Evolutionary conservation across 2,113 vertebrate species (phyloP).

Genomic region (Pipra filicauda): DNA sequence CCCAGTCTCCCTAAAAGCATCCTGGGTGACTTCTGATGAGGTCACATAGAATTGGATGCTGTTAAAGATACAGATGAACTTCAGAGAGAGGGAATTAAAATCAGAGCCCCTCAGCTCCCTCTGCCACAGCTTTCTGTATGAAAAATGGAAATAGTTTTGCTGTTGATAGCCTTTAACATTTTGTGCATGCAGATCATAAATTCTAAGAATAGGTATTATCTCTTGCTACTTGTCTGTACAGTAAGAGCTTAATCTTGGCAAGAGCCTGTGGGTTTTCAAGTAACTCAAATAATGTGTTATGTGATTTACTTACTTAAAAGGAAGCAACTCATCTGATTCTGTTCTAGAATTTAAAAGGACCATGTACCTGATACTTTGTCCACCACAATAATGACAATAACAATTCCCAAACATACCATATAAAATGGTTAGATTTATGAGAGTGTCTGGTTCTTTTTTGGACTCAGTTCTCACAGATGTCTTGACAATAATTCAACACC

Average conservation of each 20-base stretch:
- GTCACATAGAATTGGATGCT: background rate
- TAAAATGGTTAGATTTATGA: conserved; percentile 4
- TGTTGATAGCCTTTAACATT: conserved; percentile 10
- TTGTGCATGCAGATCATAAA: conserved; percentile 15
- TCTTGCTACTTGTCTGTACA: background rate
- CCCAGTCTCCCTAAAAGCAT: background rate
- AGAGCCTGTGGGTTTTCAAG: background rate
- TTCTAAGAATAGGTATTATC: conserved; percentile 18
- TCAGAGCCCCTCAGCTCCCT: background rate
- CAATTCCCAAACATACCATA: background rate
- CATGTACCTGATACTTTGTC: background rate
- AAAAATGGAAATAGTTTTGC: conserved; percentile 1
- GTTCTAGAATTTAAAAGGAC: background rate
- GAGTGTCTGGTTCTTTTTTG: background rate
- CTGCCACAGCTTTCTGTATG: background rate
- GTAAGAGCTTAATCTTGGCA: conserved; percentile 1
- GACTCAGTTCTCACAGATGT: background rate
- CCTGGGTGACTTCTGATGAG: background rate
- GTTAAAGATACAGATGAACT: background rate
- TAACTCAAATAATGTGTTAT: background rate
- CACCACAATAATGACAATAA: background rate
- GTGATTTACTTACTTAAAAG: conserved; percentile 19
- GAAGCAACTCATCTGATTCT: background rate
- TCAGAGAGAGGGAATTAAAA: background rate
- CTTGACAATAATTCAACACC: conserved; percentile 1